Evolutionary conservation across 1,140 invertebrate species (phyloP), one percentile per base, ranked within the genome.

Genomic region (Acromyrmex charruanus): DNA sequence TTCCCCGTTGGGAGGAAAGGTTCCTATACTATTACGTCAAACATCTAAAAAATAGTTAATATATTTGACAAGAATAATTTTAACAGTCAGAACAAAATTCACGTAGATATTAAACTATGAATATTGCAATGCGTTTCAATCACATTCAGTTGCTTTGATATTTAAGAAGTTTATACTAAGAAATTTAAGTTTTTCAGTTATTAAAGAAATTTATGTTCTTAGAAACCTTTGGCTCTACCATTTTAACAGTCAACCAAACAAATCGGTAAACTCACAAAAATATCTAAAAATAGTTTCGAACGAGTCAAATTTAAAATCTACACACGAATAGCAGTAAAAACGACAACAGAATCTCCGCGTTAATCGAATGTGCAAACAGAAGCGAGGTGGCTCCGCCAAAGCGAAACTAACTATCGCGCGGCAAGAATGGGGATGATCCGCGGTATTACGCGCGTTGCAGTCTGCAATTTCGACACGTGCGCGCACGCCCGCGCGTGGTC

Each of bases 291-390:
- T 44, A 66, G 12, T 58, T 71, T 5, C 28, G 6, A 35, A 35
- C 44, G 55, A 55, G 65, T 7, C 12, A 21, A 66, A 49, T 65
- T 44, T 28, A 28, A 21, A 77, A 35, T 18, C 53, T 31, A 66
- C 53, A 44, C 28, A 44, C 61, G n/a, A 68, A n/a, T 10, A 53
- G 9, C n/a, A 31, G 4, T 21, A 5, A 39, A 68, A 68, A 68
- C 65, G 31, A 66, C 28, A 35, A n/a, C 4, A 39, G 21, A 77
- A 65, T 77, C 75, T 77, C 75, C 35, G 74, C 58, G 28, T 25
- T 66, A 49, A n/a, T 28, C 21, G 44, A 31, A 79, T 21, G 35
- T n/a, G 44, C 55, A 66, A 79, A 79, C 77, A 79, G 49, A 66
- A 25, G 53, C 74, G 55, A 59, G 14, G 31, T n/a, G 25, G 49